These are phyloP conservation scores for Rhabdophis nuchalis DNA, from an alignment of 2,797 vertebrate species.

Conservation along the genomic window DNA sequence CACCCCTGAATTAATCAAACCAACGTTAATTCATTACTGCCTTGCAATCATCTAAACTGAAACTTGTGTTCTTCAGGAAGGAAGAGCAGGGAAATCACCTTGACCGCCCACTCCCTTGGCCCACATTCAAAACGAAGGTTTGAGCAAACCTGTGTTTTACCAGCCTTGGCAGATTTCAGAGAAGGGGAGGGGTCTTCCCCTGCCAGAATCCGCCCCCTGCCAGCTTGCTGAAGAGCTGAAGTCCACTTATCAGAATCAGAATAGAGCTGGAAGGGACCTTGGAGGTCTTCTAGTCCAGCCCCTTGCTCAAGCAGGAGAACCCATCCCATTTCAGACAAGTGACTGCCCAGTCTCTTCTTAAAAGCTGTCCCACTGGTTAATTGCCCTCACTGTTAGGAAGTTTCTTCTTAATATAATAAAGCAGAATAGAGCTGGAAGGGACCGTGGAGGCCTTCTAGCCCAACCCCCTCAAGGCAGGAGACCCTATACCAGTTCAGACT, in stretches of 20 bases:
- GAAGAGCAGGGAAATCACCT: neutral
- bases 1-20: neutral
- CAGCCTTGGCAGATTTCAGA: neutral
- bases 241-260: neutral
- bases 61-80: neutral
- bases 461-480: too few relatives aligned
- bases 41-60: neutral
- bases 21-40: neutral
- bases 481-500: neutral
- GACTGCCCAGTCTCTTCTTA: too few relatives aligned
- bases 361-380: too few relatives aligned
- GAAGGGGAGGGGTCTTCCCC: neutral
- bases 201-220: neutral
- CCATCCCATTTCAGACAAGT: too few relatives aligned
- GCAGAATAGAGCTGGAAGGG: too few relatives aligned
- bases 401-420: too few relatives aligned
- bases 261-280: too few relatives aligned
- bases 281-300: too few relatives aligned
- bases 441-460: too few relatives aligned
- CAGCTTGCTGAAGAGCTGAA: neutral
- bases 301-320: too few relatives aligned
- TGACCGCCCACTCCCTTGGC: neutral
- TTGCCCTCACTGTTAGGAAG: too few relatives aligned
- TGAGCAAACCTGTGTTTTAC: neutral
- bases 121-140: neutral